These are phyloP conservation scores for Pungitius pungitius DNA, from an alignment of 2,113 vertebrate species.

Conservation along the genomic window DNA sequence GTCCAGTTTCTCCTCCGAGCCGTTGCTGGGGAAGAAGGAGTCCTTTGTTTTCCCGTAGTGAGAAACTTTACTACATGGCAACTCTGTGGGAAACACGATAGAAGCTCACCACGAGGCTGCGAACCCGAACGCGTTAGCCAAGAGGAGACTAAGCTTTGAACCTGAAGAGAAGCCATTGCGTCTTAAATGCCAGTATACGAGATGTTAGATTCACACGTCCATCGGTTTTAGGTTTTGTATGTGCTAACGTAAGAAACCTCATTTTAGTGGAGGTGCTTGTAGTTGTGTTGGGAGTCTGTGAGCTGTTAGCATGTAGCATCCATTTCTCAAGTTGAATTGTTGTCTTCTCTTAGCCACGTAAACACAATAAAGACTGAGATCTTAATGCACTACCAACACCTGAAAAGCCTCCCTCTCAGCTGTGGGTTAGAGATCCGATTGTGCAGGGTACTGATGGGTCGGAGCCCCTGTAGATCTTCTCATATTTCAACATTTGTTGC, in stretches of 20 bases:
- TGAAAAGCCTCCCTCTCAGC: slow-evolving; percentile 28
- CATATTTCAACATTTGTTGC: no score
- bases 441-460: slow-evolving; percentile 1
- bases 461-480: not conserved
- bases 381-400: slow-evolving; percentile 17
- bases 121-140: no score
- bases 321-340: not conserved
- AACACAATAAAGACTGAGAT: slow-evolving; percentile 8
- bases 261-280: not conserved
- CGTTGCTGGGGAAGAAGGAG: no score
- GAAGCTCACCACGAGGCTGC: no score
- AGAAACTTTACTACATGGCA: slow-evolving; percentile 9
- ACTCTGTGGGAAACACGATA: not conserved
- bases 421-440: slow-evolving; percentile 28
- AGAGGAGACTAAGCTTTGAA: not conserved
- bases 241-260: not conserved
- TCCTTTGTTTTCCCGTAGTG: not conserved
- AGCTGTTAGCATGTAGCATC: not conserved
- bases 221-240: no score
- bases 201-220: no score
- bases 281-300: not conserved
- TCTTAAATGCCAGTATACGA: not conserved
- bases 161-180: not conserved
- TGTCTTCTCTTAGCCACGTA: not conserved
- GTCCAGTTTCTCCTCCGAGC: no score